Base-by-base conservation (phyloP, 1,140 invertebrate genomes). In the Tetramorium simillimum region DNA sequence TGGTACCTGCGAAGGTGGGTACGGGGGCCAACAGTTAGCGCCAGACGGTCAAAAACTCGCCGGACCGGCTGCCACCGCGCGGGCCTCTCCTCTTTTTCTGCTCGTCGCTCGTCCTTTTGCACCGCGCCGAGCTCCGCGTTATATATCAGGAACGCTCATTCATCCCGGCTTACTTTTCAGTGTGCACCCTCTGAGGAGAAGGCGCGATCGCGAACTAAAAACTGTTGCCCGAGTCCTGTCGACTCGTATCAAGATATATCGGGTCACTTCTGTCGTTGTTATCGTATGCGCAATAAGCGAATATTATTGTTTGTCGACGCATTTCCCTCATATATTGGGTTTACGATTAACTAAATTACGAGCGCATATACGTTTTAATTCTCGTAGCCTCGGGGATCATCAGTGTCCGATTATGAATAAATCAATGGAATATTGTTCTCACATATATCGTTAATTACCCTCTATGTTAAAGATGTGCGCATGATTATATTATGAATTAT, bases 41-140 rank as follows among this genome's bases (percentile, higher is more conserved):
- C 90, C 93, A 94, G 93, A 94, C 93, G 93, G 92, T 94, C 93
- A 94, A 94, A 94, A 94, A 94, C 93, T 93, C 85, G 91, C 93
- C 92, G 92, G 91, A 94, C 94, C 93, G 93, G 94, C 92, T 94
- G 89, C 92, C 91, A 91, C 90, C 78, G 78, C 72, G 58, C 62
- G 58, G 51, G 60, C 16, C 70, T 75, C 51, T 85, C 62, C 53
- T 85, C 85, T 88, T 82, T 72, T 85, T 70, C 72, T 60, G 67
- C 53, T 24, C 40, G 80, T 60, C 69, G 80, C 80, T 87, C 73
- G 46, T 70, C n/a, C 62, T 77, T 85, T 86, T 85, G 33, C 73
- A 12, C 62, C 58, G 82, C 72, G 60, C 43, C 43, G 51, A 21
- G 5, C 73, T 82, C 69, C 70, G 88, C 85, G 80, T 63, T 87